These are phyloP conservation scores for Nematolebias whitei DNA, from an alignment of 2,113 vertebrate genomes.

Conservation along the genomic window DNA sequence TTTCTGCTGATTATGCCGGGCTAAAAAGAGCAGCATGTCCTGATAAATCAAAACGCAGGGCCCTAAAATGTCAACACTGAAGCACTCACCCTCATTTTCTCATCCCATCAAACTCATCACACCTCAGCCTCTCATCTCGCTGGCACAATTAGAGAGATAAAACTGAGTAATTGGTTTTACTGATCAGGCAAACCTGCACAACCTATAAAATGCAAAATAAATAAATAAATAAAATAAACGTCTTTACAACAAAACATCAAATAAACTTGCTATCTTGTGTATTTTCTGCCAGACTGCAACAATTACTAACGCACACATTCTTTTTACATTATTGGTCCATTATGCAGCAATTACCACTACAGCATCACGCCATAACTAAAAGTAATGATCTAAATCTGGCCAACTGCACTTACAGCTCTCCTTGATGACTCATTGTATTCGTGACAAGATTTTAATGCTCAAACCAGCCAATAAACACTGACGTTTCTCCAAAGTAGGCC, in stretches of 20 bases:
- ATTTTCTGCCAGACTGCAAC: slow-evolving; percentile 52
- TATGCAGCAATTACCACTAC: slow-evolving; percentile 66
- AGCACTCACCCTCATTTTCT: slow-evolving; percentile 20
- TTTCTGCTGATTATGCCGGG: slow-evolving; percentile 54
- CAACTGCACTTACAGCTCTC: slow-evolving; percentile 63
- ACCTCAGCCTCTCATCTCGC: slow-evolving; percentile 22
- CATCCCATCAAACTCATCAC: slow-evolving; percentile 38
- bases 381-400: slow-evolving; percentile 69
- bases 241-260: slow-evolving; percentile 17
- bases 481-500: slow-evolving; percentile 53
- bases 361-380: slow-evolving; percentile 63
- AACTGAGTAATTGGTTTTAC: slow-evolving; percentile 32
- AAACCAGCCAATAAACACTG: slow-evolving; percentile 45
- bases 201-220: slow-evolving; percentile 1
- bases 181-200: slow-evolving; percentile 22
- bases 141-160: slow-evolving; percentile 32
- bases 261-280: slow-evolving; percentile 38
- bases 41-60: slow-evolving; percentile 54
- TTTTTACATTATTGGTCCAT: slow-evolving; percentile 60
- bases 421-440: slow-evolving; percentile 44
- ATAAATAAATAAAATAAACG: not conserved
- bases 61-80: slow-evolving; percentile 31
- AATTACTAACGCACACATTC: slow-evolving; percentile 59
- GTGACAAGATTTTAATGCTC: slow-evolving; percentile 58
- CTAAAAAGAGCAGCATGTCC: slow-evolving; percentile 56